phyloP scores from a whole-genome alignment of 2,888 invertebrate genomes.

The Gasteruption jaculator region DNA sequence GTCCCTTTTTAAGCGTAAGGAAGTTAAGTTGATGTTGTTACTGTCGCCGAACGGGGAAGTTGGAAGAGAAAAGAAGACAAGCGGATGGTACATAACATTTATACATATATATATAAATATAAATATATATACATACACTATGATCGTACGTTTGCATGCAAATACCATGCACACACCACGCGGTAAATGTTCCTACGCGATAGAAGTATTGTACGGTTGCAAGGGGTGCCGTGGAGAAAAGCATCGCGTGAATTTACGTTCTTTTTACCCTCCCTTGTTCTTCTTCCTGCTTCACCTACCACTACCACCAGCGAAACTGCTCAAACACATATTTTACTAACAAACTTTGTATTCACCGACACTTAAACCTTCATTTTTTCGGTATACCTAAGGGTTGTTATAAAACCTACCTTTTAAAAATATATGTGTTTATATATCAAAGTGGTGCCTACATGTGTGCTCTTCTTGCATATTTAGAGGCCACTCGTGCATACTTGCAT shows the following conservation, averaged over 20 bases:
- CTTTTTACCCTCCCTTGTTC: slow-evolving; percentile 19
- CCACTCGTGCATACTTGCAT: too few relatives aligned
- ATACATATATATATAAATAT: too few relatives aligned
- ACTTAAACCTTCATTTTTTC: too few relatives aligned
- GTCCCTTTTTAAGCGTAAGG: not conserved
- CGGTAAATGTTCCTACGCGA: slow-evolving; percentile 46
- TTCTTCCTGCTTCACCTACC: too few relatives aligned
- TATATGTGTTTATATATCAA: too few relatives aligned
- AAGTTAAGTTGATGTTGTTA: slow-evolving; percentile 1
- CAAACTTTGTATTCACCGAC: too few relatives aligned
- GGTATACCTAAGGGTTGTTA: too few relatives aligned
- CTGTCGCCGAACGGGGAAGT: not conserved
- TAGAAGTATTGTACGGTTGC: slow-evolving; percentile 46
- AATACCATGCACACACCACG: slow-evolving; percentile 31
- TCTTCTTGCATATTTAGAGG: too few relatives aligned
- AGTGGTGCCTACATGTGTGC: too few relatives aligned
- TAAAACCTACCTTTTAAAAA: too few relatives aligned
- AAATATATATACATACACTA: too few relatives aligned
- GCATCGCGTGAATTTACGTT: slow-evolving; percentile 41
- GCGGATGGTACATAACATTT: not conserved
- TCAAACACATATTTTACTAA: too few relatives aligned
- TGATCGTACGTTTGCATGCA: slow-evolving; percentile 39
- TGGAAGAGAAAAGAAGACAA: not conserved
- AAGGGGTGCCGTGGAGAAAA: slow-evolving; percentile 26
- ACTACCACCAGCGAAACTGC: not conserved